These are phyloP conservation scores for Lypha dubia DNA, from an alignment of 2,888 invertebrate genomes.

Conservation along the genomic window DNA sequence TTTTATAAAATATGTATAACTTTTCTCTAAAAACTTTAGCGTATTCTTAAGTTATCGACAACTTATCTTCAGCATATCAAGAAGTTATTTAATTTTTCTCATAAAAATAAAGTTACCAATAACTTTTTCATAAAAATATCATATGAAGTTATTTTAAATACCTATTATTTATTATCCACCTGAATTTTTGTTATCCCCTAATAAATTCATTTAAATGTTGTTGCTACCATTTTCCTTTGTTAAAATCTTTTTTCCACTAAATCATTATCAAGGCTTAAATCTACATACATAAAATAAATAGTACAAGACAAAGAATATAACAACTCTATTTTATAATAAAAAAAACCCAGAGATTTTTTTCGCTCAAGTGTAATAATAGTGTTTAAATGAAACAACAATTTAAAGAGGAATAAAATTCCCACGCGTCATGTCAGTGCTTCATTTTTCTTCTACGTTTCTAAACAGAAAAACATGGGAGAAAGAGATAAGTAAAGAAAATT, in stretches of 20 bases:
- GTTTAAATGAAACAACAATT: slow-evolving; percentile 38
- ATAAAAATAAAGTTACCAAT: too few species aligned
- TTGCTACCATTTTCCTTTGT: background rate
- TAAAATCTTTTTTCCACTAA: background rate
- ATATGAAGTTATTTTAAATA: too few species aligned
- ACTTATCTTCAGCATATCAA: too few species aligned
- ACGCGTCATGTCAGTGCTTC: slow-evolving; percentile 38
- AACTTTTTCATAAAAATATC: too few species aligned
- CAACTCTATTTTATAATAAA: slow-evolving; percentile 17
- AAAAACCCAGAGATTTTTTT: background rate
- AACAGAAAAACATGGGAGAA: slow-evolving; percentile 20
- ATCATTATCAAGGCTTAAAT: slow-evolving; percentile 30
- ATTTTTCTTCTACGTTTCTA: background rate
- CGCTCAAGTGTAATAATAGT: slow-evolving; percentile 47
- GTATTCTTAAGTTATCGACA: too few species aligned
- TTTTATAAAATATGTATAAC: too few species aligned
- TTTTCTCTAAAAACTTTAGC: too few species aligned
- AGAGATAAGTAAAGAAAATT: background rate
- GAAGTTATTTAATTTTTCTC: too few species aligned
- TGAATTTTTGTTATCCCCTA: too few species aligned
- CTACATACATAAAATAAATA: slow-evolving; percentile 22
- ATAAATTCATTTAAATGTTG: background rate
- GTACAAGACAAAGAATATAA: background rate
- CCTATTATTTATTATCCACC: too few species aligned
- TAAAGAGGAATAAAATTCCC: slow-evolving; percentile 36